Evolutionary conservation across 30 jellyfish, hydroid and myxozoan genomes (phyloP).

Genomic region (Aurelia aurita complex sp. Pacific): DNA sequence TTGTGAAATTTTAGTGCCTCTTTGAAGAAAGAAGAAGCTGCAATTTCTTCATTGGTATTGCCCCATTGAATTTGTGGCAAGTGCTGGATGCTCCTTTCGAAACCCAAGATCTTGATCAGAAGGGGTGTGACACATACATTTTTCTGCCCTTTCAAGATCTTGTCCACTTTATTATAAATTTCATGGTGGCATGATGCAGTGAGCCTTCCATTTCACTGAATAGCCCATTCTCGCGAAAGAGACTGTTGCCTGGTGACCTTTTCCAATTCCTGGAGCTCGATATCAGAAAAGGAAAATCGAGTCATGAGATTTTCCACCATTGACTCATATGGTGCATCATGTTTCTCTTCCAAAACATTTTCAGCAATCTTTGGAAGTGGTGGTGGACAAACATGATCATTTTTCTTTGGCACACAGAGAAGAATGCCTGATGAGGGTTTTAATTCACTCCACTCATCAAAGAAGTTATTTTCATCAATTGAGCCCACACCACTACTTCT

Average conservation of each 20-base stretch:
- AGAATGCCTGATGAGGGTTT: not conserved
- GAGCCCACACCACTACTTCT: not conserved
- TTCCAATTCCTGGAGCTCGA: not conserved
- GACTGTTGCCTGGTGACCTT: not conserved
- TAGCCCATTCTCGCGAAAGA: not conserved
- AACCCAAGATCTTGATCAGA: not conserved
- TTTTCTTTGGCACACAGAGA: not conserved
- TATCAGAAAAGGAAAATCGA: not conserved
- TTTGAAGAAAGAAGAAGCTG: constrained; percentile 6
- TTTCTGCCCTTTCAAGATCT: not conserved
- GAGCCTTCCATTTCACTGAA: not conserved
- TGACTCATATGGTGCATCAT: not conserved
- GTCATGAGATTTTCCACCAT: not conserved
- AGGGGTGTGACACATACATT: not conserved
- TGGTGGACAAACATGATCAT: not conserved
- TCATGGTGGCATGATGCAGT: not conserved
- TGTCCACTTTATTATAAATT: not conserved
- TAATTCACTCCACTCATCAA: not conserved
- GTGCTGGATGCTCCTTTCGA: not conserved
- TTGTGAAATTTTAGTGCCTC: constrained; percentile 6
- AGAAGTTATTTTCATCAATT: not conserved
- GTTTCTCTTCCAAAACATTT: not conserved
- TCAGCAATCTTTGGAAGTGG: not conserved
- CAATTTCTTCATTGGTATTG: constrained; percentile 1
- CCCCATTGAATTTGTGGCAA: constrained; percentile 12